Base-by-base conservation (phyloP, 2,888 invertebrate genomes). In the Norana najaformis region DNA sequence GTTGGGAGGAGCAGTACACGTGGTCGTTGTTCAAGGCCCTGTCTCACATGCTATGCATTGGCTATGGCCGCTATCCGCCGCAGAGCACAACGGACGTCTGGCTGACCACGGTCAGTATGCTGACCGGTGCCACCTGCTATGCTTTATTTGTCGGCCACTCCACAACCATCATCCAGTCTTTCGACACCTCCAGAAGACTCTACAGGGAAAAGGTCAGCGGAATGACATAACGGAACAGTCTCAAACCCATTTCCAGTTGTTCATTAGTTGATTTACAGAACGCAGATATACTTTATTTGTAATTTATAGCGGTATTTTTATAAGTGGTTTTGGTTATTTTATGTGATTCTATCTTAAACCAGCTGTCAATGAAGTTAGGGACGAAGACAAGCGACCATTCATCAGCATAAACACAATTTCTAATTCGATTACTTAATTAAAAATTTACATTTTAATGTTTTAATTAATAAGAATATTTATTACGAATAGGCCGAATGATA, bases 41-140 rank as follows among this genome's bases (percentile, higher is more conserved):
- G 97, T 99, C 99, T 53, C 99, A 99, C 95, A 99, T 99, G 99
- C 96, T 99, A 94, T 99, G 98, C 96, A 99, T 99, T 95, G 99
- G 99, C 93, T 99, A 99, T 95, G 99, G 99, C 93, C 97, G 98
- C 95, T 99, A 98, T 96, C 99, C 99, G 92, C 99, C 99, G 90
- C 98, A 98, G 96, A 98, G 98, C 91, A 90, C 98, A 94, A 98
- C 98, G 90, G 99, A 99, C 95, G 98, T 99, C 97, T 99, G 99
- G 99, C 96, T 99, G 92, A 99, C 99, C 91, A 98, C 99, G 97
- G 96, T 99, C 92, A 98, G 98, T 93, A 91, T 91, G 99, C 98
- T 99, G 95, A 98, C 98, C 93, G 99, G 99, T 89, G 99, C 99
- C 93, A 99, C 99, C 90, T 99, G 99, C 96, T 99, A 99, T 95